These are phyloP conservation scores for Agrilus biguttatus DNA, from an alignment of 2,888 invertebrate genomes.

Conservation along the genomic window DNA sequence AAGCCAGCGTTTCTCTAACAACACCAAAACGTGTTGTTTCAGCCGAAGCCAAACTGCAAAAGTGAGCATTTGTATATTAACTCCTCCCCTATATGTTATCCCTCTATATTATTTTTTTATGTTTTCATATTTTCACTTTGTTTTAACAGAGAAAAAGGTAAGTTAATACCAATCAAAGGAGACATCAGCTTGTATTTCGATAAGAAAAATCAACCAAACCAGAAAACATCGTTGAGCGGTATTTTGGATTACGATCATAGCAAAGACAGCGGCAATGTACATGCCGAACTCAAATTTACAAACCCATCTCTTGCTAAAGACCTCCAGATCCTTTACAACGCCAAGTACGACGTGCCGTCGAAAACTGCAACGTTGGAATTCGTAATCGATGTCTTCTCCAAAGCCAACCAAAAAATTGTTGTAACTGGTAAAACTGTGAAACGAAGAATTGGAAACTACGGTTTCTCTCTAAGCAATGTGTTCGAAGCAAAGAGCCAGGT, in stretches of 20 bases:
- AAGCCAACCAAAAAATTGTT: constrained; percentile 41
- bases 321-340: constrained; percentile 22
- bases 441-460: constrained; percentile 17
- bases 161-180: constrained; percentile 18
- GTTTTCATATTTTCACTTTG: not conserved
- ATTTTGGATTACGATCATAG: constrained; percentile 38
- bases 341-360: constrained; percentile 29
- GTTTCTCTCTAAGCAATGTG: constrained; percentile 29
- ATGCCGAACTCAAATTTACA: constrained; percentile 45
- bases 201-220: constrained; percentile 53
- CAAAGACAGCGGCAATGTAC: constrained; percentile 32
- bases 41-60: constrained; percentile 34
- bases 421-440: constrained; percentile 20
- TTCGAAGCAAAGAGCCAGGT: constrained; percentile 35
- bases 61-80: constrained; percentile 5
- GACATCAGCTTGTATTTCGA: constrained; percentile 54
- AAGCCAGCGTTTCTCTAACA: constrained; percentile 47
- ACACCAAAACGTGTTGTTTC: constrained; percentile 55
- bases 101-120: not conserved
- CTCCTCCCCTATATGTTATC: too few relatives aligned
- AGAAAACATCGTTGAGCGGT: constrained; percentile 45
- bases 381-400: constrained; percentile 44
- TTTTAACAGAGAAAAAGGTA: not conserved
- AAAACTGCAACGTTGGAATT: constrained; percentile 28
- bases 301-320: constrained; percentile 43